Percentiles rank a stretch among this genome's conserved stretches.
These are phyloP conservation scores for Spinus olivaceus DNA, from an alignment of 2,797 vertebrate species.

Conservation along the genomic window DNA sequence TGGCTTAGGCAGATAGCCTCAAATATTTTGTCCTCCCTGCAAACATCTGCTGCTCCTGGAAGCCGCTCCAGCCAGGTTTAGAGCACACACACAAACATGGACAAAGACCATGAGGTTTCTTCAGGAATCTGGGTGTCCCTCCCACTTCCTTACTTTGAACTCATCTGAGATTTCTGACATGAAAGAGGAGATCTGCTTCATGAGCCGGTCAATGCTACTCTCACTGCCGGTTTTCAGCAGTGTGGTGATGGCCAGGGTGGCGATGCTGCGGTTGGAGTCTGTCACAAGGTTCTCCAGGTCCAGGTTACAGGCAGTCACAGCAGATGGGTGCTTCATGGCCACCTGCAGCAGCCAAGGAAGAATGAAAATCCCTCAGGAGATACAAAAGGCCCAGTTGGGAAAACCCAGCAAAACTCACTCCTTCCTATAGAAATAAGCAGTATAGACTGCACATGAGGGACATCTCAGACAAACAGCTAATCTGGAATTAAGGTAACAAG, in stretches of 20 bases:
- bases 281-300: constrained; percentile 83
- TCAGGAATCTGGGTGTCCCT: not conserved
- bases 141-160: constrained; percentile 74
- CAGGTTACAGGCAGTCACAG: constrained; percentile 83
- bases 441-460: not conserved
- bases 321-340: constrained; percentile 83
- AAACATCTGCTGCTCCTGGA: not conserved
- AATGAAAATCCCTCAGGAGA: not conserved
- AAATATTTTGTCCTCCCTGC: not conserved
- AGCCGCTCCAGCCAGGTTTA: not conserved
- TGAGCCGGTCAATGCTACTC: constrained; percentile 83
- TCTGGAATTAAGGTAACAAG: not conserved
- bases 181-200: constrained; percentile 85
- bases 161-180: constrained; percentile 86
- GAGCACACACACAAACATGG: not conserved
- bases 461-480: not conserved
- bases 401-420: not conserved
- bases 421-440: not conserved
- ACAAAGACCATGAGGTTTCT: not conserved
- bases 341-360: constrained; percentile 61
- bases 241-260: constrained; percentile 81
- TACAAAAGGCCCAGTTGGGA: not conserved
- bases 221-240: constrained; percentile 82
- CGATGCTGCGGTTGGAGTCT: constrained; percentile 82
- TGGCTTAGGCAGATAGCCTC: not conserved